Conservation (phyloP, 2,888 invertebrate species). For the Latrodectus elegans region DNA sequence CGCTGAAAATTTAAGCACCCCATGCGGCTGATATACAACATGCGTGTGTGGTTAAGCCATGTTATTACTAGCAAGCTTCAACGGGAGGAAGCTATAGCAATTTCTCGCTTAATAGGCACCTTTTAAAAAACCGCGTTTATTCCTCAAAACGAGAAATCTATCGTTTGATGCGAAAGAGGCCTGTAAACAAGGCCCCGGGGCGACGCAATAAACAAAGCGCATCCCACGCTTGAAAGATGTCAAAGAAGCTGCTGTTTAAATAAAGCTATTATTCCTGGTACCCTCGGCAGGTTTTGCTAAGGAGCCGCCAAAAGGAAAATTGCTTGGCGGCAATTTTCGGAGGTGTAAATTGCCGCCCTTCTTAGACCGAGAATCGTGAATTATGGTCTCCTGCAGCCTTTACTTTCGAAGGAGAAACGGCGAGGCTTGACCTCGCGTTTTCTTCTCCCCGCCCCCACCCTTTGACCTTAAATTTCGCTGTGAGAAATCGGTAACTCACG, state of each 20-base stretch:
- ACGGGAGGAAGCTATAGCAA: no score
- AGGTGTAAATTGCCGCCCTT: constrained; percentile 59
- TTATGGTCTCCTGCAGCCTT: constrained; percentile 39
- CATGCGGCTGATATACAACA: no score
- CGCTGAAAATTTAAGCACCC: no score
- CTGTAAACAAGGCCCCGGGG: neutral
- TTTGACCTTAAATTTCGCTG: constrained; percentile 50
- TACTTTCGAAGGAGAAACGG: constrained; percentile 14
- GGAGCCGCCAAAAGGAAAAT: constrained; percentile 54
- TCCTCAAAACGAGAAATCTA: no score
- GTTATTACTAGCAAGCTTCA: no score
- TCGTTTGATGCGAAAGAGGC: neutral
- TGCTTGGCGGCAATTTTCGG: constrained; percentile 39
- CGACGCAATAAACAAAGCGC: neutral
- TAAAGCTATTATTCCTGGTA: constrained; percentile 32
- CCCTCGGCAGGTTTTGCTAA: constrained; percentile 16
- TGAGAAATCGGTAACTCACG: constrained; percentile 36
- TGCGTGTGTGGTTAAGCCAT: no score
- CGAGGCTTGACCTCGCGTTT: constrained; percentile 30
- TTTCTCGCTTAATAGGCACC: no score
- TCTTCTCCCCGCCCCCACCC: neutral
- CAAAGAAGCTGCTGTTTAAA: constrained; percentile 13
- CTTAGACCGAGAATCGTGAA: constrained; percentile 15
- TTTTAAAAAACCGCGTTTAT: no score
- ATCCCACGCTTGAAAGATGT: constrained; percentile 3